Evolutionary conservation across 2,113 vertebrate species (phyloP), one percentile per base, ranked within the genome.

Genomic region (Entomyzon cyanotis): DNA sequence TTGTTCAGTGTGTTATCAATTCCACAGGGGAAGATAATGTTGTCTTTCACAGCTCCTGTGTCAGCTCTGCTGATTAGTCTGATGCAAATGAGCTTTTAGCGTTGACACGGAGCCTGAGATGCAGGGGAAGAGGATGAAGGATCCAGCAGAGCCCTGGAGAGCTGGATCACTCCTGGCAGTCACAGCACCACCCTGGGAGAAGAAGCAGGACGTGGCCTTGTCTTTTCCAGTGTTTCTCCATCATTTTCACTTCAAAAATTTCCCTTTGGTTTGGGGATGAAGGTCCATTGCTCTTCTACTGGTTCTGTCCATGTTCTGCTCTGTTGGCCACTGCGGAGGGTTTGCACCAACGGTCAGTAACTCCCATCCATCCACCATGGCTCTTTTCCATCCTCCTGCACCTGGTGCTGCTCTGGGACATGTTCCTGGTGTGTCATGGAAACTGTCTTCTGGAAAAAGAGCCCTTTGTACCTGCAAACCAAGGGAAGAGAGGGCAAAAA

Each of bases 301-400:
- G 33, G 12, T n/a, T 25, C 42, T 62, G 11, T 7, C 62, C 50
- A 4, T 7, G 46, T 52, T 46, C 84, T 31, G 64, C 55, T 20
- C 35, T 16, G 18, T 27, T 70, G 71, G 41, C 30, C 18, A 6
- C 24, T 3, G 77, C 68, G 44, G 42, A 42, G 30, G 58, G 35
- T 41, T 47, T 17, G 24, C 70, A 17, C 62, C 65, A 27, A 21
- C 41, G 85, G 67, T 7, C 25, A 46, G 59, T 4, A 11, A 23
- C 31, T 21, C 68, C 0, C 0, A 22, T 5, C 37, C 55, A 3
- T 31, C 12, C 15, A n/a, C 80, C 1, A 0, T 4, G 87, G 39
- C 33, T 79, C 3, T 71, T 67, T 50, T 15, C 37, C 75, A 50
- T 27, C 11, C 37, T 58, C 50, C 65, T 18, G 15, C 50, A 1